phyloP scores from a whole-genome alignment of 2,888 invertebrate species.

The Diploptera punctata region DNA sequence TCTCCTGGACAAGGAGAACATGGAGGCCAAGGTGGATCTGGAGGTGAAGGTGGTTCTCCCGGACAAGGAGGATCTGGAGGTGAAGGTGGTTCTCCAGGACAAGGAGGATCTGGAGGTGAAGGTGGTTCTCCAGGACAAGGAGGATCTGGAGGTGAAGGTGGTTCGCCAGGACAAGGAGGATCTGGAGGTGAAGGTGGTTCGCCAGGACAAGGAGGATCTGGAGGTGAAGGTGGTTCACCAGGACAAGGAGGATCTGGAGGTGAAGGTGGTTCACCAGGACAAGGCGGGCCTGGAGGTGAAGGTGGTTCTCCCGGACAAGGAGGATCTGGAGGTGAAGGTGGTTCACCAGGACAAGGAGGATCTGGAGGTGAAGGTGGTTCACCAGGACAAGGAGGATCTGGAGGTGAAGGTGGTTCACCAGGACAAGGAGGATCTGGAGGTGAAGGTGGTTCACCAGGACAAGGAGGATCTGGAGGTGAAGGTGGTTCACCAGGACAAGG shows the following conservation, averaged over 20 bases:
- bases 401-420: conserved; percentile 33
- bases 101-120: conserved; percentile 29
- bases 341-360: background rate
- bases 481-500: conserved; percentile 8
- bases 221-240: conserved; percentile 10
- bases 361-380: conserved; percentile 13
- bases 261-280: background rate
- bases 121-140: conserved; percentile 20
- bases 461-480: conserved; percentile 15
- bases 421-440: conserved; percentile 28
- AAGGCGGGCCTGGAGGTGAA: background rate
- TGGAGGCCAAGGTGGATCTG: conserved; percentile 22
- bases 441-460: conserved; percentile 21
- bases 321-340: background rate
- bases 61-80: conserved; percentile 43
- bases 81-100: conserved; percentile 21
- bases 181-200: background rate
- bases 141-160: conserved; percentile 18
- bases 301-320: conserved; percentile 11
- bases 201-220: conserved; percentile 7
- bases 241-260: conserved; percentile 27
- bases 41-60: conserved; percentile 16
- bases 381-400: conserved; percentile 6
- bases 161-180: conserved; percentile 14
- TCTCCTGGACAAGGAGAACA: conserved; percentile 27